phyloP scores from a whole-genome alignment of 2,888 invertebrate genomes.

The Melanargia galathea region DNA sequence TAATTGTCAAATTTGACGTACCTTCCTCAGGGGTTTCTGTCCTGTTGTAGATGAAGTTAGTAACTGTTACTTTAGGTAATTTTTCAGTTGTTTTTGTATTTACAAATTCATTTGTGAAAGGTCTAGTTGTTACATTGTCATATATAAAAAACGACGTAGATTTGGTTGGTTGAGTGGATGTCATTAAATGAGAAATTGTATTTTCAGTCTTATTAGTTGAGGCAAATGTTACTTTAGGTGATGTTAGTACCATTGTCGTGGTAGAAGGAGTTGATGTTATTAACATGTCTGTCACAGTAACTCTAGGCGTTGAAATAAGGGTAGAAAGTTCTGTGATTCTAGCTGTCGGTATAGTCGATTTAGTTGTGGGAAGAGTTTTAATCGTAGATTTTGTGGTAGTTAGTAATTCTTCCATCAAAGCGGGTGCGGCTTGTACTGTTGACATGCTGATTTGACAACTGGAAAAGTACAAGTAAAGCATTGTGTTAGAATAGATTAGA shows the following conservation, averaged over 20 bases:
- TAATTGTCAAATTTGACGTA: constrained; percentile 42
- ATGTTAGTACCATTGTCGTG: constrained; percentile 29
- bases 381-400: constrained; percentile 59
- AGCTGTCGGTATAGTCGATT: constrained; percentile 49
- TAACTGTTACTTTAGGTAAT: constrained; percentile 37
- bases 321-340: constrained; percentile 37
- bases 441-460: constrained; percentile 71
- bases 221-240: constrained; percentile 33
- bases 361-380: constrained; percentile 47
- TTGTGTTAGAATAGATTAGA: background rate
- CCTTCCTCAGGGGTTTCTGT: constrained; percentile 48
- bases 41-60: constrained; percentile 48
- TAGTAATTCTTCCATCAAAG: constrained; percentile 64
- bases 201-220: constrained; percentile 34
- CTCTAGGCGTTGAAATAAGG: constrained; percentile 35
- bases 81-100: constrained; percentile 25
- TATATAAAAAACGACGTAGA: constrained; percentile 36
- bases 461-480: constrained; percentile 53
- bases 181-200: constrained; percentile 13
- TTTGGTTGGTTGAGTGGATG: constrained; percentile 37
- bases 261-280: constrained; percentile 37
- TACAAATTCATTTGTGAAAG: constrained; percentile 27
- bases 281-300: constrained; percentile 35
- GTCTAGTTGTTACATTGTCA: constrained; percentile 32
- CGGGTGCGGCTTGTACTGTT: constrained; percentile 56